phyloP scores from a whole-genome alignment of 2,888 invertebrate genomes.

The Zaprionus lineosus region DNA sequence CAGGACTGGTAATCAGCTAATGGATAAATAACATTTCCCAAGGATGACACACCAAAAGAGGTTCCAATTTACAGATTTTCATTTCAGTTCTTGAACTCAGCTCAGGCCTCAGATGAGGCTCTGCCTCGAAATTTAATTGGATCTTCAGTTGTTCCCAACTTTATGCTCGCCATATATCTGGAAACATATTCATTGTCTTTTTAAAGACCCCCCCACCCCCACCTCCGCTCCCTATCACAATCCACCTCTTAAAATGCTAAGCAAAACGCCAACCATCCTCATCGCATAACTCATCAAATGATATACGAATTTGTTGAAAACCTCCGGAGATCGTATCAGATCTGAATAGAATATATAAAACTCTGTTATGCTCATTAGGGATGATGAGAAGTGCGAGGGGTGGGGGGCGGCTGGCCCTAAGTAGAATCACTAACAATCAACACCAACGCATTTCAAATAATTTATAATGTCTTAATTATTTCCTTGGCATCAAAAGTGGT shows the following conservation, averaged over 20 bases:
- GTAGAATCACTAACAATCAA: conserved; percentile 52
- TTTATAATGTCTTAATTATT: conserved; percentile 79
- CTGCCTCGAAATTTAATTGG: no score
- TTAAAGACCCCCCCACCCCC: no score
- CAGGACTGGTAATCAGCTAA: background rate
- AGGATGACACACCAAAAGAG: no score
- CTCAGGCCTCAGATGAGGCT: no score
- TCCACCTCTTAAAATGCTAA: conserved; percentile 16
- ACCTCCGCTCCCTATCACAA: no score
- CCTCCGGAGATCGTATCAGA: conserved; percentile 60
- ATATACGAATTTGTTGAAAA: conserved; percentile 46
- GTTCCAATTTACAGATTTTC: no score
- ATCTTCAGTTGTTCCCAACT: no score
- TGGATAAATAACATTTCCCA: background rate
- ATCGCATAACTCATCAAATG: conserved; percentile 60
- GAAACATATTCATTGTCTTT: no score
- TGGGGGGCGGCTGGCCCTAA: no score
- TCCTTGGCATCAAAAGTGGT: conserved; percentile 38
- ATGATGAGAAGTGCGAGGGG: conserved; percentile 3
- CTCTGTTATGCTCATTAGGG: conserved; percentile 72
- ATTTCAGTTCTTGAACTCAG: no score
- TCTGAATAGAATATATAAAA: conserved; percentile 40
- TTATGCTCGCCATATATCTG: no score
- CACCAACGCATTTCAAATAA: conserved; percentile 62
- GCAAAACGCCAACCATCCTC: conserved; percentile 21